Evolutionary conservation across 2,888 invertebrate species (phyloP).

Genomic region (Clepsis dumicolana): DNA sequence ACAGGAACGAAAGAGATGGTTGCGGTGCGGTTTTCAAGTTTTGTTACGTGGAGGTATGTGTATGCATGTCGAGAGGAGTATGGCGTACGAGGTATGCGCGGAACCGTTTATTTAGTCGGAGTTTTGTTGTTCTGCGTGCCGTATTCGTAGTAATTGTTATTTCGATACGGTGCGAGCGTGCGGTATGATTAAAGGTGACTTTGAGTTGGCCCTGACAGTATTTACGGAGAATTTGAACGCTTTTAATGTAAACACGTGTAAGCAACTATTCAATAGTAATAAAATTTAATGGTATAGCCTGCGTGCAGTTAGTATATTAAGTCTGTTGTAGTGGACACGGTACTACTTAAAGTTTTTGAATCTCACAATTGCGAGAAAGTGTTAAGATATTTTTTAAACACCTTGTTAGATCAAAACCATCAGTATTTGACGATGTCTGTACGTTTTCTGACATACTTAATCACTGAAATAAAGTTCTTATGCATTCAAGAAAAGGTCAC

Average conservation of each 20-base stretch:
- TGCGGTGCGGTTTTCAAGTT: slow-evolving; percentile 58
- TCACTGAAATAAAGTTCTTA: background rate
- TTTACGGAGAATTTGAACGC: slow-evolving; percentile 28
- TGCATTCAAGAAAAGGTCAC: background rate
- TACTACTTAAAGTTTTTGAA: too few species aligned
- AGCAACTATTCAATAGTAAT: background rate
- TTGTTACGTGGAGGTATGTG: slow-evolving; percentile 45
- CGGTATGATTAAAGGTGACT: slow-evolving; percentile 42
- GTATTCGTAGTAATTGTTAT: slow-evolving; percentile 70
- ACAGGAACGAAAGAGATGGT: slow-evolving; percentile 67
- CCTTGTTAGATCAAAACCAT: background rate
- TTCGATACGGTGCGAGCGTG: slow-evolving; percentile 68
- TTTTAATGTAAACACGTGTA: slow-evolving; percentile 10
- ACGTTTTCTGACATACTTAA: too few species aligned
- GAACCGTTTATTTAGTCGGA: slow-evolving; percentile 68
- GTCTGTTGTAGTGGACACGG: background rate
- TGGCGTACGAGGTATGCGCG: slow-evolving; percentile 64
- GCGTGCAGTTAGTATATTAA: background rate
- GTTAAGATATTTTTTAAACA: background rate
- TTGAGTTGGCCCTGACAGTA: slow-evolving; percentile 33
- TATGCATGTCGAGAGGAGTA: slow-evolving; percentile 60
- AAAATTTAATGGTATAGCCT: background rate
- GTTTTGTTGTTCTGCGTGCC: slow-evolving; percentile 69
- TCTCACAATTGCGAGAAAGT: too few species aligned
- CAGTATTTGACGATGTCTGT: background rate